phyloP scores from a whole-genome alignment of 1,140 invertebrate species.

The Pseudomyrmex gracilis region DNA sequence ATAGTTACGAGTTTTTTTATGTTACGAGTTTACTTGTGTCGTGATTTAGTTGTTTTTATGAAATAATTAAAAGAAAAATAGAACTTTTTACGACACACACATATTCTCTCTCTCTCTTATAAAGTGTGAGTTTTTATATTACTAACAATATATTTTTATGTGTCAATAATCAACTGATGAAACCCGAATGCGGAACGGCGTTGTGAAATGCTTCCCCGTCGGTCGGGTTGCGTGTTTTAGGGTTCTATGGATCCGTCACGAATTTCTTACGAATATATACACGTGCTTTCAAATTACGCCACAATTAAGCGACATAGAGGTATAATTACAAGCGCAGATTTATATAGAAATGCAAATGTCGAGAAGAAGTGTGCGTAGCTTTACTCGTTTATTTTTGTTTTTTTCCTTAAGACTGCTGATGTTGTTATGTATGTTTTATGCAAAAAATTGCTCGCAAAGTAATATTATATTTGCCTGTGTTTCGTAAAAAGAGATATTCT shows the following conservation, averaged over 20 bases:
- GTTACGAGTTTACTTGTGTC: no score
- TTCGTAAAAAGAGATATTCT: neutral
- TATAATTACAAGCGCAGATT: neutral
- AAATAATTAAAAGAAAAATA: no score
- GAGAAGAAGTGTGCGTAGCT: no score
- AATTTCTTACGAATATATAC: neutral
- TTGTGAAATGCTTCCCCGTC: constrained; percentile 36
- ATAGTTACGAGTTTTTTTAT: no score
- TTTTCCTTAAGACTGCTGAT: no score
- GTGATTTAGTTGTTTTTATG: no score
- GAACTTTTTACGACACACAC: no score
- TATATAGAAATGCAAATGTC: neutral
- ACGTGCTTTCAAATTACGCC: neutral
- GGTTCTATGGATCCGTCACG: neutral
- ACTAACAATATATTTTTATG: neutral
- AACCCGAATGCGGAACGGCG: neutral
- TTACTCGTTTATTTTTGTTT: no score
- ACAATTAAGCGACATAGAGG: neutral
- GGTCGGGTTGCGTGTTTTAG: constrained; percentile 48
- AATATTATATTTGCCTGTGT: neutral
- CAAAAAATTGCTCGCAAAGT: no score
- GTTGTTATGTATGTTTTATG: no score
- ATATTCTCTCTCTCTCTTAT: no score
- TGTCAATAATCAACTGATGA: neutral
- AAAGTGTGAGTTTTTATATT: no score